phyloP scores from a whole-genome alignment of 2,113 vertebrate genomes.

The Cyprinus carpio region DNA sequence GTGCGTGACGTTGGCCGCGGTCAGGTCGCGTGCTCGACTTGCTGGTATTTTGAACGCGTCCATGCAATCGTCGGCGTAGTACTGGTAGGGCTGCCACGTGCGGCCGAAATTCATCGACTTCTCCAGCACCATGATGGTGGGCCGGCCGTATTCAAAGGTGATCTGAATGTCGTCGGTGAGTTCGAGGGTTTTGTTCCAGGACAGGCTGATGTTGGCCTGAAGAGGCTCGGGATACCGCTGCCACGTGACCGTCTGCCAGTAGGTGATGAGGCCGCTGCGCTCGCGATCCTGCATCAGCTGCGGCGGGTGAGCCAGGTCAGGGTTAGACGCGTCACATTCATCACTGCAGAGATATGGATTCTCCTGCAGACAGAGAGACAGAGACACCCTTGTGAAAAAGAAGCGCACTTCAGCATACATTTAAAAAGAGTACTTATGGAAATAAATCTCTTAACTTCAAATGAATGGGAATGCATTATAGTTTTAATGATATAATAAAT shows the following conservation, averaged over 20 bases:
- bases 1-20: conserved; percentile 83
- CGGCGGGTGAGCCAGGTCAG: conserved; percentile 92
- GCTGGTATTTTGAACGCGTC: conserved; percentile 90
- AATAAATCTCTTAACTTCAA: background rate
- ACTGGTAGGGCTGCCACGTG: conserved; percentile 97
- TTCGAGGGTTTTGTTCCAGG: conserved; percentile 98
- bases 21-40: conserved; percentile 84
- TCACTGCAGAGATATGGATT: conserved; percentile 98
- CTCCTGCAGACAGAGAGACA: conserved; percentile 77
- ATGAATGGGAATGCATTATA: background rate
- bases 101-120: conserved; percentile 94
- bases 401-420: background rate
- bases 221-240: conserved; percentile 90
- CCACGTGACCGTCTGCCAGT: conserved; percentile 98
- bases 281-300: conserved; percentile 93
- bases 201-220: conserved; percentile 93
- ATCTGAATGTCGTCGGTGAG: conserved; percentile 89
- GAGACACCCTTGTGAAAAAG: background rate
- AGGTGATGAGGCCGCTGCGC: conserved; percentile 88
- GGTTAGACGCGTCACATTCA: conserved; percentile 94
- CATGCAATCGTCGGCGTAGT: conserved; percentile 92
- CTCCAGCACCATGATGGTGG: conserved; percentile 93
- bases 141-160: conserved; percentile 95
- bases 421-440: no score
- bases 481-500: background rate